Evolutionary conservation across 2,797 vertebrate species (phyloP).

Genomic region (Miichthys miiuy): DNA sequence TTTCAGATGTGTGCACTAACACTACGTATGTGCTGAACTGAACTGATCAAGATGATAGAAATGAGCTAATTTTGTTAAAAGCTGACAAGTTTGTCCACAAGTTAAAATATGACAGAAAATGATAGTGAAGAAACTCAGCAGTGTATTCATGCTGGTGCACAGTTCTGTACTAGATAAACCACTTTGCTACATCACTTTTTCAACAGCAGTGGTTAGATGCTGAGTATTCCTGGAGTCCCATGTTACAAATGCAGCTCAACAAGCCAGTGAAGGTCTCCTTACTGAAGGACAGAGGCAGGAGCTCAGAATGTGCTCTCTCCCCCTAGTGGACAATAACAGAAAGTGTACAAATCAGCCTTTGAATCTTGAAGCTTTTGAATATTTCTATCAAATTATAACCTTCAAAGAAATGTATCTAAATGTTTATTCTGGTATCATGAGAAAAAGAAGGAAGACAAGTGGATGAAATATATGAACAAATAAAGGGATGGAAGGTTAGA

Average conservation of each 20-base stretch:
- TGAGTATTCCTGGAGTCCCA: neutral
- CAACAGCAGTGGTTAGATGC: neutral
- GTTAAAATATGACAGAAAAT: no score
- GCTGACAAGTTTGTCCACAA: no score
- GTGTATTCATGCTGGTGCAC: neutral
- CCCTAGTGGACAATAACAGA: slow-evolving; percentile 11
- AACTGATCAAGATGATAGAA: no score
- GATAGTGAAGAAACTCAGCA: no score
- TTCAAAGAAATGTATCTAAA: neutral
- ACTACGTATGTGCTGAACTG: no score
- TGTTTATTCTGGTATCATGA: neutral
- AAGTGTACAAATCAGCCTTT: neutral
- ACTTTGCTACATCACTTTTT: neutral
- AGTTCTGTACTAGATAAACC: neutral
- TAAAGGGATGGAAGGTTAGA: neutral
- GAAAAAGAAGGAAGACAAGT: neutral
- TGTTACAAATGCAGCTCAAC: neutral
- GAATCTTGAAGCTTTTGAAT: neutral
- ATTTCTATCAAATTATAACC: neutral
- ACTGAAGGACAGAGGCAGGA: no score
- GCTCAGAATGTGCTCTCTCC: neutral
- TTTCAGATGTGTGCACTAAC: no score
- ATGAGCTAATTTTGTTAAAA: no score
- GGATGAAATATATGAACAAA: neutral
- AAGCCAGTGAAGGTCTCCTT: no score